Base-by-base conservation (phyloP, 1,140 invertebrate species). In the Acromyrmex echinatior region DNA sequence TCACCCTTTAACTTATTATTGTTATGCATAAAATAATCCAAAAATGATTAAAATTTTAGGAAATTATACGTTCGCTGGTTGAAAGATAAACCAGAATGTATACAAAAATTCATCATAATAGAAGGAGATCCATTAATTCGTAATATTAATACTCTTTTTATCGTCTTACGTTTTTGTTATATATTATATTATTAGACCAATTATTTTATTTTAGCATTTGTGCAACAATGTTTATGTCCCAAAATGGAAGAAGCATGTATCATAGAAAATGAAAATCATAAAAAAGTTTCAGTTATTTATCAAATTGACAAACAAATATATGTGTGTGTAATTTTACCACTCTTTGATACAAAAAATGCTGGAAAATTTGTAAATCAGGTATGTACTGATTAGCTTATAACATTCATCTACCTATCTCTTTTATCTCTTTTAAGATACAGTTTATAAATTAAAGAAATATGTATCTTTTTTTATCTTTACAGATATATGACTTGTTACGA, bases 401-500 rank as follows among this genome's bases (percentile, higher is more conserved):
- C 74, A n/a, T 53, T 65, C 0, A 21, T 45, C 2, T 81, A 39
- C 0, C 49, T 79, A 31, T 10, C 39, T 21, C 21, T 21, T 21
- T 21, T 21, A 21, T 21, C 21, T 21, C 21, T 79, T 62, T 73
- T 18, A 53, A 28, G 70, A 14, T 62, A n/a, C 16, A 45, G 65
- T 58, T 82, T 73, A 58, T 35, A 66, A 80, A 71, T 66, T 1
- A 87, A 60, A 73, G 7, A 10, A 53, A 62, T 31, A 31, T 60
- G 7, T 31, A 56, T 45, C 63, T 45, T 45, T 45, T 39, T 45
- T 2, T 70, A 16, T 2, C 66, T 65, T 92, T 91, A 86, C 86
- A 95, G 95, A 93, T 95, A 28, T 62, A 88, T 56, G 87, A 92
- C 9, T 79, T 95, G 25, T 68, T 95, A n/a, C 79, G 73, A 56